Percentiles rank a stretch among this genome's conserved stretches.
phyloP scores from a whole-genome alignment of 2,113 vertebrate species.

The Gnathonemus echidnorhynchus region DNA sequence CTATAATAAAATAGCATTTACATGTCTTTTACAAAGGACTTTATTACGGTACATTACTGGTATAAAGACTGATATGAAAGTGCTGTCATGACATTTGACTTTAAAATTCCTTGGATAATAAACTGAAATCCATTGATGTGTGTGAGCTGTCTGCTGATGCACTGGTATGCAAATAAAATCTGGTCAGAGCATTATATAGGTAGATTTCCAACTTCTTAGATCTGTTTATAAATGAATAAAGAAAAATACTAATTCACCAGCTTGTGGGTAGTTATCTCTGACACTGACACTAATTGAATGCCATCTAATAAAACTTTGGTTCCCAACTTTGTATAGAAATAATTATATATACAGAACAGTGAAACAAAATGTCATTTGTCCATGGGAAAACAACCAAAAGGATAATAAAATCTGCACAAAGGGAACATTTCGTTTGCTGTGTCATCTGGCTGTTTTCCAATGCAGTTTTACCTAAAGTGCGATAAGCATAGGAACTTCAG shows the following conservation, averaged over 20 bases:
- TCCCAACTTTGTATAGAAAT: slow-evolving; percentile 57
- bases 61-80: slow-evolving; percentile 23
- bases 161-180: neutral
- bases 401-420: slow-evolving; percentile 12
- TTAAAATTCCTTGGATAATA: slow-evolving; percentile 30
- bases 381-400: slow-evolving; percentile 1
- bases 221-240: slow-evolving; percentile 1
- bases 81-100: neutral
- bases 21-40: slow-evolving; percentile 69
- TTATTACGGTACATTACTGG: slow-evolving; percentile 41
- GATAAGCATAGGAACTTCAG: neutral
- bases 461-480: neutral
- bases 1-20: slow-evolving; percentile 74
- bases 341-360: slow-evolving; percentile 49
- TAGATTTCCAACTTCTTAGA: neutral
- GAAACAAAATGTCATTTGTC: neutral
- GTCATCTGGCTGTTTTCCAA: slow-evolving; percentile 12
- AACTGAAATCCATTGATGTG: slow-evolving; percentile 24
- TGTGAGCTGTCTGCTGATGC: neutral
- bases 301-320: slow-evolving; percentile 63
- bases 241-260: neutral
- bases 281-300: slow-evolving; percentile 39
- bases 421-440: neutral
- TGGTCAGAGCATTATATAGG: slow-evolving; percentile 7
- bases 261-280: neutral